Percentiles rank a stretch among this genome's conserved stretches.
Evolutionary conservation across 2,797 vertebrate species (phyloP).

Genomic region (Podargus strigoides): DNA sequence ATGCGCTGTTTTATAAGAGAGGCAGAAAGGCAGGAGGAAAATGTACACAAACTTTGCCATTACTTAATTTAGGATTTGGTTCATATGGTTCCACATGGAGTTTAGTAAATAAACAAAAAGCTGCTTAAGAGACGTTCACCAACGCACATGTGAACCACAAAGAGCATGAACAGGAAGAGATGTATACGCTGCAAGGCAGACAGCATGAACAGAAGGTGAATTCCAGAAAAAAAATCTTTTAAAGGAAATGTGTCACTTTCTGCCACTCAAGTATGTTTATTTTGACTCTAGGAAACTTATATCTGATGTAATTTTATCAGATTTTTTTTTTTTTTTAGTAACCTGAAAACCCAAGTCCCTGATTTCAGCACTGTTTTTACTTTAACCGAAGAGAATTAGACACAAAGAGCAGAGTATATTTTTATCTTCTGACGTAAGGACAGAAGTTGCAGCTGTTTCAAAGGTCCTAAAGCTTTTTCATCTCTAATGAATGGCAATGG

Average conservation of each 20-base stretch:
- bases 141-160: background rate
- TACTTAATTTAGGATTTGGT: background rate
- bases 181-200: background rate
- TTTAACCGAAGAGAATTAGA: background rate
- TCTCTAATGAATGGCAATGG: background rate
- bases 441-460: background rate
- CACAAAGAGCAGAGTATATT: background rate
- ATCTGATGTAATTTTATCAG: background rate
- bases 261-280: background rate
- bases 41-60: background rate
- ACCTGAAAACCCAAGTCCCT: background rate
- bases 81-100: background rate
- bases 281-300: background rate
- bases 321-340: background rate
- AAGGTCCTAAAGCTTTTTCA: background rate
- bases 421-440: background rate
- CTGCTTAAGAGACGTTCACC: background rate
- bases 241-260: constrained; percentile 11
- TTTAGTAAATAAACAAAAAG: constrained; percentile 1
- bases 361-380: background rate
- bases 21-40: background rate
- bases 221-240: constrained; percentile 15
- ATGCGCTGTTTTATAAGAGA: background rate
- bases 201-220: constrained; percentile 29
- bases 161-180: constrained; percentile 12